Base-by-base conservation (phyloP, 2,797 vertebrate species). In the Amblyraja radiata region DNA sequence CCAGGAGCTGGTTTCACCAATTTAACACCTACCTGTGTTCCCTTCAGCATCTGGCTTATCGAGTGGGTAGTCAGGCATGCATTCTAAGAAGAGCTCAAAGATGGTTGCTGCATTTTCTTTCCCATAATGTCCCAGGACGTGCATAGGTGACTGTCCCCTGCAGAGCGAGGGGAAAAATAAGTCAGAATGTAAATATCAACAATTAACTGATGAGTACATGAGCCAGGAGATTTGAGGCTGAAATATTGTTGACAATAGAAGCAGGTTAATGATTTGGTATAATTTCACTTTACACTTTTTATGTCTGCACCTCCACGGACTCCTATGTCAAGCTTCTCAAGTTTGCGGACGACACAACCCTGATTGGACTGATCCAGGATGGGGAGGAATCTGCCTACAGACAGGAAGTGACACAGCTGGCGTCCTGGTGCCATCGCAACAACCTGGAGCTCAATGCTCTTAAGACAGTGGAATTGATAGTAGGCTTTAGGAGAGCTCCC, bases 71-170 rank as follows among this genome's bases (percentile, higher is more conserved):
- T 98, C 98, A 1, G 98, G 97, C 99, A 99, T 99, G 94, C 99
- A 99, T 95, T 99, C 99, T 94, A 99, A 94, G 96, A 99, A 99
- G 93, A 99, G 97, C 94, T 99, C 99, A 95, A 99, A 99, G 95
- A 99, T 99, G 95, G 99, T 98, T 0, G 98, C 99, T 0, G 99
- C 99, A 0, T 99, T 99, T 94, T 99, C 99, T 94, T 98, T 99
- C 94, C 99, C 99, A 76, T 99, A 99, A 76, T 99, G 98, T 36
- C 99, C 99, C 93, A 99, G 95, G 94, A 99, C 97, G 90, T 99
- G 99, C 97, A 99, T 98, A 7, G 99, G 98, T 93, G 98, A 99
- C 95, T 99, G 99, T 94, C 99, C 99, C 96, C 99, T 99, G 94
- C 83, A 71, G 93, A 36, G n/a, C 1, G 21, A 81, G 28, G 10